Evolutionary conservation across 2,113 vertebrate species (phyloP).

Genomic region (Alethe castanea): DNA sequence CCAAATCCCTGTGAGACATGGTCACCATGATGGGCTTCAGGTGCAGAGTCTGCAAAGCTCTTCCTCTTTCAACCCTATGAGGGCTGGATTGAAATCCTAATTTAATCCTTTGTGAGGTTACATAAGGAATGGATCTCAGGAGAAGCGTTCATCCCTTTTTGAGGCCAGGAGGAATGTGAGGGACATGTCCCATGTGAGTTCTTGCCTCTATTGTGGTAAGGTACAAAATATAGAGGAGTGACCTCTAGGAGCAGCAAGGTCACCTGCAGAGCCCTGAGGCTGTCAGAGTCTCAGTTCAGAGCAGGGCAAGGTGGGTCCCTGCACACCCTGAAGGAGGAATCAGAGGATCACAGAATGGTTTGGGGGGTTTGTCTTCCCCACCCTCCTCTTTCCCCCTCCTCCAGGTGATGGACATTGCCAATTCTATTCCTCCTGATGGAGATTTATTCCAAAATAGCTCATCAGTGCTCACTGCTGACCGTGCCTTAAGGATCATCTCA

Average conservation of each 20-base stretch:
- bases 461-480: too few species aligned
- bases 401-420: too few species aligned
- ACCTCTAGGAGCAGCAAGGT: background rate
- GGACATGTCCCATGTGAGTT: background rate
- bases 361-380: background rate
- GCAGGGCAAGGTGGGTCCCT: background rate
- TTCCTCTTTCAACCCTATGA: background rate
- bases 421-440: too few species aligned
- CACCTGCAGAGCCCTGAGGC: background rate
- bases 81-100: background rate
- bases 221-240: background rate
- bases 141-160: background rate
- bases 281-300: background rate
- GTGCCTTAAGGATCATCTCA: background rate
- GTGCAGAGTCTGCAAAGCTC: background rate
- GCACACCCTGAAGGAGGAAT: background rate
- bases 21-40: background rate
- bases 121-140: background rate
- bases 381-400: too few species aligned
- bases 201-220: accelerated
- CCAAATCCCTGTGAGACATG: background rate
- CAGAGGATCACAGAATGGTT: background rate
- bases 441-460: too few species aligned
- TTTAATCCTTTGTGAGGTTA: background rate
- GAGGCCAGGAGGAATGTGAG: background rate